Evolutionary conservation across 2,888 invertebrate species (phyloP).

Genomic region (Cosmia pyralina): DNA sequence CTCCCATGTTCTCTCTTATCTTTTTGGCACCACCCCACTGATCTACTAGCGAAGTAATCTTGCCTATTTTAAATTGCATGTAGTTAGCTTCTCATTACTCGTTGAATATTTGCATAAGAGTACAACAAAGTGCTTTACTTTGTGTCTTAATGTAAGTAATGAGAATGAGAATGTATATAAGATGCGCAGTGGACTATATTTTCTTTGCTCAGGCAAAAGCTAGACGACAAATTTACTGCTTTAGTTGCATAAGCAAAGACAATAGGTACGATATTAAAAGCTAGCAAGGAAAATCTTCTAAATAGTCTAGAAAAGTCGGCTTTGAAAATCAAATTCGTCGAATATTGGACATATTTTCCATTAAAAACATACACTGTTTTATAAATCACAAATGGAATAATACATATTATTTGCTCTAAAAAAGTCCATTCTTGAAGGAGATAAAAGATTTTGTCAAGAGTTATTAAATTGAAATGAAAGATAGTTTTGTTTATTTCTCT

Average conservation of each 20-base stretch:
- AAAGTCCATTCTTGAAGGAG: neutral
- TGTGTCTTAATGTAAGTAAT: conserved; percentile 52
- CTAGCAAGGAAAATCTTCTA: neutral
- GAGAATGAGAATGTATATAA: conserved; percentile 40
- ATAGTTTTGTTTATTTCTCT: too few relatives aligned
- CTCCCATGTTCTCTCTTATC: conserved; percentile 76
- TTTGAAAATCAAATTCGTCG: neutral
- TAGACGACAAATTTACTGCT: conserved; percentile 6
- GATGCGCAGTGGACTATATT: conserved; percentile 20
- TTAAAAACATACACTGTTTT: too few relatives aligned
- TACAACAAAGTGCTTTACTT: conserved; percentile 62
- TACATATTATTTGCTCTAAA: neutral
- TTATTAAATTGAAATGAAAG: neutral
- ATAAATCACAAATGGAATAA: too few relatives aligned
- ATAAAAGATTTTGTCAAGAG: neutral
- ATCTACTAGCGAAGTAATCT: conserved; percentile 71
- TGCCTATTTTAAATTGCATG: conserved; percentile 84
- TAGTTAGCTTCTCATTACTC: conserved; percentile 83
- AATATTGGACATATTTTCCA: neutral
- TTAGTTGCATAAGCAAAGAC: conserved; percentile 1
- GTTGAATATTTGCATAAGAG: conserved; percentile 82
- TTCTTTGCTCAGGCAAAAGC: conserved; percentile 6
- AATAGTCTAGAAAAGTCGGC: neutral
- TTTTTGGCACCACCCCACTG: conserved; percentile 82
- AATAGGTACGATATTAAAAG: conserved; percentile 6